Base-by-base conservation (phyloP, 2,113 vertebrate species). In the Chascanopsetta lugubris region DNA sequence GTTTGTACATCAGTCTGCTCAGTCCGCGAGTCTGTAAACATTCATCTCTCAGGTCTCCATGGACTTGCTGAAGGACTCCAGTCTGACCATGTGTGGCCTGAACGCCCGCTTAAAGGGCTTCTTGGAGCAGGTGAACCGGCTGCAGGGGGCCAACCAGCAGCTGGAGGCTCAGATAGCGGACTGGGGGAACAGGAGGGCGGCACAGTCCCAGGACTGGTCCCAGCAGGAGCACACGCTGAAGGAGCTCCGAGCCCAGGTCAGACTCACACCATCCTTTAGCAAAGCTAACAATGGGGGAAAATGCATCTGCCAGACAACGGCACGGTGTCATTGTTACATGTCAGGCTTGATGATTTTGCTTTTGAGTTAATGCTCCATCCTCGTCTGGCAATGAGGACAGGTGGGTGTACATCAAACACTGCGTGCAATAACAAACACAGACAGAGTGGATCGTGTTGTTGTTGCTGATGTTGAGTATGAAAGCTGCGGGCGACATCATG, bases 211-310 rank as follows among this genome's bases (percentile, higher is more conserved):
- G 58, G 63, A 87, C 30, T 90, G 92, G 91, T 80, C 75, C 59
- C 30, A 66, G 20, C 85, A 90, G 80, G 89, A 93, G 9, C 69
- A 76, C 61, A 79, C 42, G 1, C 78, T 87, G 22, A 82, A 61
- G 18, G 80, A 92, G 34, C 90, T 93, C 5, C 86, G 80, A 3
- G 53, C 69, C 12, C 88, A 91, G 91, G 92, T 93, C 47, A 75
- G 83, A 38, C n/a, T 42, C 6, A 27, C 4, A 40, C 42, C 29
- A n/a, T n/a, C n/a, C n/a, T n/a, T n/a, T n/a, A n/a, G n/a, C n/a
- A n/a, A n/a, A n/a, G n/a, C n/a, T n/a, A n/a, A n/a, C n/a, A n/a
- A n/a, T n/a, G n/a, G n/a, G n/a, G n/a, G n/a, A n/a, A n/a, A n/a
- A n/a, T n/a, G n/a, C n/a, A n/a, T n/a, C n/a, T 45, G 20, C 20